Evolutionary conservation across 2,888 invertebrate genomes (phyloP).

Genomic region (Bhutanitis thaidina): DNA sequence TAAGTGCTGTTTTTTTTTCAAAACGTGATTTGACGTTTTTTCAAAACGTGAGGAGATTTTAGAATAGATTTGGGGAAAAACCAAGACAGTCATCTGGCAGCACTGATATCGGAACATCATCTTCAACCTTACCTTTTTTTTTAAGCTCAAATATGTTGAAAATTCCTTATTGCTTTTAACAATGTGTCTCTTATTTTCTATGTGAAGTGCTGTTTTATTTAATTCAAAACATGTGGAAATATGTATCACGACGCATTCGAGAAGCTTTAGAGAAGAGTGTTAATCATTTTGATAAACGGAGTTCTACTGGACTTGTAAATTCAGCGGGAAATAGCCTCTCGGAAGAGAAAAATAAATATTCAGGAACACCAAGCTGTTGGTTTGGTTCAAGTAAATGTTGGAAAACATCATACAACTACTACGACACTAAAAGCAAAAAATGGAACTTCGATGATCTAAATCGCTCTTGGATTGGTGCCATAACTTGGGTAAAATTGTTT

Average conservation of each 20-base stretch:
- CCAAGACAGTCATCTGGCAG: too few relatives aligned
- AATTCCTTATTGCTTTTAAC: too few relatives aligned
- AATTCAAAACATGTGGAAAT: slow-evolving; percentile 75
- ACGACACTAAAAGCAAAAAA: slow-evolving; percentile 55
- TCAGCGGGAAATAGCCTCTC: slow-evolving; percentile 34
- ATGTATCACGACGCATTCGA: slow-evolving; percentile 70
- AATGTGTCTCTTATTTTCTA: too few relatives aligned
- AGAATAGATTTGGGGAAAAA: too few relatives aligned
- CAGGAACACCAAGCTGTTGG: slow-evolving; percentile 46
- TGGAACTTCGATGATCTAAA: slow-evolving; percentile 68
- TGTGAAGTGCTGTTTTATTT: too few relatives aligned
- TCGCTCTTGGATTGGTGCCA: slow-evolving; percentile 72
- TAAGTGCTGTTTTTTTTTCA: too few relatives aligned
- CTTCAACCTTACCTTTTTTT: too few relatives aligned
- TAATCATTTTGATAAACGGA: slow-evolving; percentile 70
- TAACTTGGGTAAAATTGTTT: slow-evolving; percentile 70
- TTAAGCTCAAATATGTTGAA: too few relatives aligned
- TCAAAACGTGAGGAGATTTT: too few relatives aligned
- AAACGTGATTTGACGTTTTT: too few relatives aligned
- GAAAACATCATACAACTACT: slow-evolving; percentile 37
- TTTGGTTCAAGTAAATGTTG: slow-evolving; percentile 48
- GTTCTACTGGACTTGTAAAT: slow-evolving; percentile 57
- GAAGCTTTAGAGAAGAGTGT: slow-evolving; percentile 72
- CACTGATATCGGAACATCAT: too few relatives aligned
- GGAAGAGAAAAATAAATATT: slow-evolving; percentile 45